Percentiles rank a stretch among this genome's conserved stretches.
These are phyloP conservation scores for Tipula confusa DNA, from an alignment of 2,888 invertebrate species.

Conservation along the genomic window DNA sequence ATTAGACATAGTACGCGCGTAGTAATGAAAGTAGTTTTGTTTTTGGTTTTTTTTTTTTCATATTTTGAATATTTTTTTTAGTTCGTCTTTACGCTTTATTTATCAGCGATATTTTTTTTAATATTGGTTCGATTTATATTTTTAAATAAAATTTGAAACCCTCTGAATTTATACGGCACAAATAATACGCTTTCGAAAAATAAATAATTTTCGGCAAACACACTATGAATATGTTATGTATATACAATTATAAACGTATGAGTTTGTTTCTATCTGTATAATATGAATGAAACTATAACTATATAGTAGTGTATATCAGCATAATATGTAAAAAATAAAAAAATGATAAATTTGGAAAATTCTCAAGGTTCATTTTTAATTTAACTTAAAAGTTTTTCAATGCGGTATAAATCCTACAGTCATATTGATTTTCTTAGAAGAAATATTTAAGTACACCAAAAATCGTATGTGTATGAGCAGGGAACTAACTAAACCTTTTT, in stretches of 20 bases:
- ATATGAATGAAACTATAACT: no score
- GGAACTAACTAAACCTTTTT: no score
- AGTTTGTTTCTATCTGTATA: no score
- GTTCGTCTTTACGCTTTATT: not conserved
- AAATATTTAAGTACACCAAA: no score
- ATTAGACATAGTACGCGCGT: not conserved
- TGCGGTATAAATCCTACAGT: not conserved
- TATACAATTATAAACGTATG: not conserved
- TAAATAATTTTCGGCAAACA: not conserved
- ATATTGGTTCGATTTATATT: not conserved
- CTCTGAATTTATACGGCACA: not conserved
- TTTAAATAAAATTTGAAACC: not conserved
- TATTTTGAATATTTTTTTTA: not conserved
- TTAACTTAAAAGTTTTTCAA: not conserved
- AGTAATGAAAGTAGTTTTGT: not conserved
- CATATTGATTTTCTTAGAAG: not conserved
- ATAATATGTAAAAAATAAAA: not conserved
- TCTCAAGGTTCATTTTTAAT: not conserved
- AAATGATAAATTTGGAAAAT: not conserved
- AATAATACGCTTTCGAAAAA: not conserved
- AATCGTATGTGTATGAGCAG: no score
- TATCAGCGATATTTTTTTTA: not conserved
- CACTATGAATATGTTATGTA: not conserved
- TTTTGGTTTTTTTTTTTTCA: no score
- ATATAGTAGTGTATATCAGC: no score